A percentile compares a stretch with the other conserved stretches of the same genome.
Evolutionary conservation across 2,797 vertebrate species (phyloP).

Genomic region (Platalea minor): DNA sequence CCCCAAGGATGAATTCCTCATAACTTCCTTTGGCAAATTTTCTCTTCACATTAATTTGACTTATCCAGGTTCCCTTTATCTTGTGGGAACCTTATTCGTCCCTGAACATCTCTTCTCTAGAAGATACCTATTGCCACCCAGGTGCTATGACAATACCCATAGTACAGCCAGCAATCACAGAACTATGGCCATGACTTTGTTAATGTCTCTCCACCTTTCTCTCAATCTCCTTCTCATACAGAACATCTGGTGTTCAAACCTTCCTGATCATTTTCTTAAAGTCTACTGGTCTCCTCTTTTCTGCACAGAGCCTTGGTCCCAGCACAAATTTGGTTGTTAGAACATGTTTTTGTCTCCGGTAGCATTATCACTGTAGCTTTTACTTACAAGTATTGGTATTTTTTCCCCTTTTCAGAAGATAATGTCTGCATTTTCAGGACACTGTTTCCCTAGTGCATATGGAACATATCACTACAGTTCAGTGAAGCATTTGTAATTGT

Average conservation of each 20-base stretch:
- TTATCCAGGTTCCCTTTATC: neutral
- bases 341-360: neutral
- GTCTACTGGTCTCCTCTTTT: neutral
- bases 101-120: neutral
- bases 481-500: neutral
- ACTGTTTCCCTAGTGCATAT: neutral
- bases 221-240: neutral
- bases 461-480: neutral
- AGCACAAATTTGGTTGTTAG: neutral
- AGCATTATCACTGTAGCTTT: neutral
- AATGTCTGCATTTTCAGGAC: neutral
- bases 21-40: neutral
- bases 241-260: neutral
- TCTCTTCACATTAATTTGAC: neutral
- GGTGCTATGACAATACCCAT: neutral
- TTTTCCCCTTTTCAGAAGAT: neutral
- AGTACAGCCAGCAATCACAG: neutral
- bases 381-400: neutral
- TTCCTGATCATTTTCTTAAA: neutral
- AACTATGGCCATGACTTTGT: neutral
- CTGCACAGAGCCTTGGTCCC: neutral
- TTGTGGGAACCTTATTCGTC: neutral
- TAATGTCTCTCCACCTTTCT: neutral
- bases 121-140: neutral
- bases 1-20: neutral